These are phyloP conservation scores for Zootermopsis nevadensis DNA, from an alignment of 2,888 invertebrate species.

Conservation along the genomic window DNA sequence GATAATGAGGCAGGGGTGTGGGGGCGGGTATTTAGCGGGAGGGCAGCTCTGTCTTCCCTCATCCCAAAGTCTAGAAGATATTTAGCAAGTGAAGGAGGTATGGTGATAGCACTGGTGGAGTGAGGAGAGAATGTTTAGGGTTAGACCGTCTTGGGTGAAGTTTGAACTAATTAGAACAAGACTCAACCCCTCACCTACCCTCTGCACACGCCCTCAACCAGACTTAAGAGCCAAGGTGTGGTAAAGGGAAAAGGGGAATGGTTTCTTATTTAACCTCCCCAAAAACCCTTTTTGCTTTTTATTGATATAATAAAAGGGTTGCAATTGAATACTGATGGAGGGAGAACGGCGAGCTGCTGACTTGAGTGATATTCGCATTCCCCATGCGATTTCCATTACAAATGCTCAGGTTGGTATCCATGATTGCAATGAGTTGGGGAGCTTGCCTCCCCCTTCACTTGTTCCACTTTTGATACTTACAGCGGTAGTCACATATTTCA, in stretches of 20 bases:
- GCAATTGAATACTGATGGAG: constrained; percentile 45
- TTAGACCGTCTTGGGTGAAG: constrained; percentile 48
- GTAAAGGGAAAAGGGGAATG: constrained; percentile 46
- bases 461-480: neutral
- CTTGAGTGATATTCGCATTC: neutral
- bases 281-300: constrained; percentile 25
- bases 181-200: constrained; percentile 35
- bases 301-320: constrained; percentile 43
- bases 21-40: constrained; percentile 49
- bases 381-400: neutral
- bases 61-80: constrained; percentile 38
- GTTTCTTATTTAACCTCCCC: constrained; percentile 30
- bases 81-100: constrained; percentile 49
- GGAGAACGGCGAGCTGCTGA: neutral
- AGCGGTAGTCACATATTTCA: neutral
- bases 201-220: constrained; percentile 22
- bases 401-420: neutral
- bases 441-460: neutral
- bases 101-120: constrained; percentile 40
- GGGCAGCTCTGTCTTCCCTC: constrained; percentile 3
- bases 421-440: too few relatives aligned
- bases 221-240: constrained; percentile 49
- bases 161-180: constrained; percentile 52
- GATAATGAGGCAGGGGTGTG: constrained; percentile 51
- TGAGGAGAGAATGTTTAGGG: constrained; percentile 41